Percentiles rank a stretch among this genome's conserved stretches.
phyloP scores from a whole-genome alignment of 2,113 vertebrate genomes.

The Mesembrinibis cayennensis region DNA sequence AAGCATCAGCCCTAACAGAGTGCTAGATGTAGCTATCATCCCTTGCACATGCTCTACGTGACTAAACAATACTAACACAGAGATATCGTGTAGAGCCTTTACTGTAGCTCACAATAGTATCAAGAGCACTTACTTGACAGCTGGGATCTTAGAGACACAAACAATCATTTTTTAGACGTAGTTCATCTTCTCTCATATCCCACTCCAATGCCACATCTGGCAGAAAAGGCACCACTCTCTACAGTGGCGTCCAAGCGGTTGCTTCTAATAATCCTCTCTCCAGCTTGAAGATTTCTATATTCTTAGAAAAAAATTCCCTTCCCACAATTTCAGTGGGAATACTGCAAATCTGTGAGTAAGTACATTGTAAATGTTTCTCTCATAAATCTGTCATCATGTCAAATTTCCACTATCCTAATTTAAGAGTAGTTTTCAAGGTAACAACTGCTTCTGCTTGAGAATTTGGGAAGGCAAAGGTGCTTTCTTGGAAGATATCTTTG shows the following conservation, averaged over 20 bases:
- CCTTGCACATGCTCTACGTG: neutral
- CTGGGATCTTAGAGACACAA: neutral
- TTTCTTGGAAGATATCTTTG: neutral
- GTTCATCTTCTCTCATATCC: neutral
- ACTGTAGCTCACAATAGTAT: neutral
- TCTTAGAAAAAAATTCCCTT: neutral
- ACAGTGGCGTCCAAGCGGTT: neutral
- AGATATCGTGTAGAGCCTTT: neutral
- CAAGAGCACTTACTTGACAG: neutral
- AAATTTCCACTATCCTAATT: neutral
- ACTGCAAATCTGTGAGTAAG: neutral
- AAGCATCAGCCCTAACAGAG: neutral
- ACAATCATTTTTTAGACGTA: neutral
- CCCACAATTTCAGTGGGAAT: neutral
- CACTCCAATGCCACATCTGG: neutral
- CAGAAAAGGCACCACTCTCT: neutral
- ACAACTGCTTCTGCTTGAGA: neutral
- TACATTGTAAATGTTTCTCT: neutral
- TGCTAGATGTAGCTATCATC: neutral
- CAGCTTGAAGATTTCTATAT: neutral
- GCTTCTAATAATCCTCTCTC: neutral
- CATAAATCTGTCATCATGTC: neutral
- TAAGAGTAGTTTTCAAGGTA: neutral
- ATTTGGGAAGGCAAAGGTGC: neutral
- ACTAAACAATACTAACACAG: neutral